Percentiles rank a stretch among this genome's conserved stretches.
Conservation (phyloP, 2,888 invertebrate genomes). For the Tiliacea citrago region DNA sequence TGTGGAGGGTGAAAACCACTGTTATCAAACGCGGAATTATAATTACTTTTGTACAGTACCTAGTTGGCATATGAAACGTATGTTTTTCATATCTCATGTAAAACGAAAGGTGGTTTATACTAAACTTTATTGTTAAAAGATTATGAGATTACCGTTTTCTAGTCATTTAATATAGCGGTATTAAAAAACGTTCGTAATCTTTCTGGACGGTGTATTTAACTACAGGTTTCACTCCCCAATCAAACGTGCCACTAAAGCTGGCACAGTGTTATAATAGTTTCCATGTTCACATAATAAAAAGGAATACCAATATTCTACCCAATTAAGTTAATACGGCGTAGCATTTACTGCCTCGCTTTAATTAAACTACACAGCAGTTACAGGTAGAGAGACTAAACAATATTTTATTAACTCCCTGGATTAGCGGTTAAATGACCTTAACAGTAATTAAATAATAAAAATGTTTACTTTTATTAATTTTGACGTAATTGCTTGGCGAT, state of each 20-base stretch:
- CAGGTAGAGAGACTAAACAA: slow-evolving; percentile 6
- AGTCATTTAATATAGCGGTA: not conserved
- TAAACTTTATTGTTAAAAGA: not conserved
- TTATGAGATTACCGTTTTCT: too few species aligned
- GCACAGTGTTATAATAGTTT: slow-evolving; percentile 14
- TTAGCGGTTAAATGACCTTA: slow-evolving; percentile 17
- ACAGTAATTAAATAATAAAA: slow-evolving; percentile 35
- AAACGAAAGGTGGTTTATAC: too few species aligned
- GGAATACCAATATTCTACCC: slow-evolving; percentile 35
- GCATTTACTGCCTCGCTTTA: slow-evolving; percentile 51
- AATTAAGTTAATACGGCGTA: slow-evolving; percentile 43
- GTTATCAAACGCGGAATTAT: slow-evolving; percentile 14
- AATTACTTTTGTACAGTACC: too few species aligned
- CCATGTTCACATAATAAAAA: slow-evolving; percentile 40
- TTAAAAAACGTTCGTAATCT: not conserved
- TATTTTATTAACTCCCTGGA: slow-evolving; percentile 32
- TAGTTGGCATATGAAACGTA: not conserved
- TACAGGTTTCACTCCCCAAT: not conserved
- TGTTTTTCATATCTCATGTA: not conserved
- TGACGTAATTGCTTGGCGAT: slow-evolving; percentile 15
- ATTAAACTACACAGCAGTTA: slow-evolving; percentile 42
- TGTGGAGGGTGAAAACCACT: slow-evolving; percentile 33
- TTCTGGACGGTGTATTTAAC: not conserved
- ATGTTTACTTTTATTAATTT: slow-evolving; percentile 21
- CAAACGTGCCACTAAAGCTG: not conserved